phyloP scores from a whole-genome alignment of 2,888 invertebrate species.

The Blera fallax region DNA sequence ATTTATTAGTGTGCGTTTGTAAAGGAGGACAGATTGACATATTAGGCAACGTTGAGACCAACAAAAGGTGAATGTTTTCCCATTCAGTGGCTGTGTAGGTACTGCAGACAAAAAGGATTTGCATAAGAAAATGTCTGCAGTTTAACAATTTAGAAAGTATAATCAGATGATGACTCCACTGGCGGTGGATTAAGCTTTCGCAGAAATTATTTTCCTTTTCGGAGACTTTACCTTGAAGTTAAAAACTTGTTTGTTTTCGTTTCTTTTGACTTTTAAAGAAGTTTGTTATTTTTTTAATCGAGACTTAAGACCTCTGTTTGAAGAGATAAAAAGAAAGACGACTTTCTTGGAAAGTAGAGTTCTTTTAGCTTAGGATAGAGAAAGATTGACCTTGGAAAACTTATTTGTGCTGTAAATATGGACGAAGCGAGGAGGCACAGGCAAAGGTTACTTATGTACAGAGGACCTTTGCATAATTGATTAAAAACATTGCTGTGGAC shows the following conservation, averaged over 20 bases:
- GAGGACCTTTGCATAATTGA: too few relatives aligned
- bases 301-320: not conserved
- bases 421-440: too few relatives aligned
- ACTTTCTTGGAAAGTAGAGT: not conserved
- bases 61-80: not conserved
- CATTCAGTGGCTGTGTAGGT: not conserved
- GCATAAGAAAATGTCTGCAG: constrained; percentile 32
- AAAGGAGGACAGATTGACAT: constrained; percentile 13
- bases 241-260: not conserved
- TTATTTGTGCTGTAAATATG: too few relatives aligned
- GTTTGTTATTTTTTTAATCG: not conserved
- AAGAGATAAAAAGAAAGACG: not conserved
- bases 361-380: too few relatives aligned
- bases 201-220: not conserved
- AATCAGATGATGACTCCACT: not conserved
- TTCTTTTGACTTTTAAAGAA: not conserved
- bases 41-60: not conserved
- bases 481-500: too few relatives aligned
- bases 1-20: not conserved
- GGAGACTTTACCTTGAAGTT: not conserved
- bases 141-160: constrained; percentile 23
- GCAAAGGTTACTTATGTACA: too few relatives aligned
- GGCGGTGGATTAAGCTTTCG: not conserved
- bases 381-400: too few relatives aligned
- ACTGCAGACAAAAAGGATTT: constrained; percentile 20